Evolutionary conservation across 2,113 vertebrate species (phyloP), one percentile per base, ranked within the genome.

Genomic region (Microcebus griseorufus): DNA sequence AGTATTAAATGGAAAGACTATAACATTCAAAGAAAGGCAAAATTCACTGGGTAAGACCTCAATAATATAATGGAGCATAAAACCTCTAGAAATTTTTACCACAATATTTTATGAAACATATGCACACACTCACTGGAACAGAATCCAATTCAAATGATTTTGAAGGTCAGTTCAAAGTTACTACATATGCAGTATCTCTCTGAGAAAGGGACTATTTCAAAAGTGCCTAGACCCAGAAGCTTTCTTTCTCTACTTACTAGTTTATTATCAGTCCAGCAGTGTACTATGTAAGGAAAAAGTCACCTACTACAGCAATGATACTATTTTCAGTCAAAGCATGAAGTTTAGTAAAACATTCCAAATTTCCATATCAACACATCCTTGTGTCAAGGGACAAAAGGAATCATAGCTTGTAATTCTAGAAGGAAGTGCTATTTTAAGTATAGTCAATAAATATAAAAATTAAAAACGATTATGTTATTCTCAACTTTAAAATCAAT

Each of bases 41-140:
- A 97, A 80, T 95, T 96, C 97, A 97, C 55, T 90, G 79, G 70
- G 81, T 90, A 94, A 95, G 95, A 96, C 81, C 88, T 93, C 62
- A 64, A 82, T 82, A 96, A 95, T 88, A 95, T 95, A 93, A 98
- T 58, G 92, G 78, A 93, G 84, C 79, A 96, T 92, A 96, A 97
- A 97, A 97, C 76, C 48, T 88, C 92, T n/a, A 97, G 62, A 96
- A 94, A 22, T 67, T 97, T 97, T 97, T 84, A 78, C 69, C 42
- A 65, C 94, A 80, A 75, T 94, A 87, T 97, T 98, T 97, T 97
- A 98, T 95, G 95, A 96, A 95, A 97, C 92, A 96, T 92, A 94
- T 82, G 80, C 80, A 60, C 60, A 92, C 39, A 72, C 17, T 96
- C 92, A 80, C 69, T 95, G 84, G 76, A 93, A 96, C 34, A 94